These are phyloP conservation scores for Morpho achilles DNA, from an alignment of 2,888 invertebrate species.

Conservation along the genomic window DNA sequence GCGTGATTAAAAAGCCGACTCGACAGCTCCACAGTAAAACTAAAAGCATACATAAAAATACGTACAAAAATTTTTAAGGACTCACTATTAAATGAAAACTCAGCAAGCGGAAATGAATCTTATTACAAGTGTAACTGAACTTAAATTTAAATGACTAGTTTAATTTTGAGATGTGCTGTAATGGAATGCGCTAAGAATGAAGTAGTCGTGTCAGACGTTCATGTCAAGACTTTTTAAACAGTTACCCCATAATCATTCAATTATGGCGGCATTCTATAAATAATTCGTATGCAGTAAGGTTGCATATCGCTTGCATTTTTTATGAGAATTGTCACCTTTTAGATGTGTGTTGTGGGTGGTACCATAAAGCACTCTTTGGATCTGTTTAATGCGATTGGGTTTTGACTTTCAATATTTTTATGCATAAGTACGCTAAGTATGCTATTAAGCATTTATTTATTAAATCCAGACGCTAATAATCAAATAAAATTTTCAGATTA, in stretches of 20 bases:
- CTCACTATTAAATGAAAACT: conserved; percentile 2
- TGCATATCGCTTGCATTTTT: conserved; percentile 9
- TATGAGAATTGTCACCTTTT: conserved; percentile 14
- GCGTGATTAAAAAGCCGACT: conserved; percentile 21
- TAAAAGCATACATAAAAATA: conserved; percentile 16
- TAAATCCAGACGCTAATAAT: too few relatives aligned
- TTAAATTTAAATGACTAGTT: neutral
- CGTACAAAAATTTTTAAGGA: conserved; percentile 3
- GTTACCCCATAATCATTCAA: conserved; percentile 22
- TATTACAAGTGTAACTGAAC: neutral
- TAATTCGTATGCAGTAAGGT: conserved; percentile 6
- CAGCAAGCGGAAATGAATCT: conserved; percentile 3
- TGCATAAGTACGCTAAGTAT: neutral
- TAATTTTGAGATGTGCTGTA: conserved; percentile 5
- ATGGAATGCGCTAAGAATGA: conserved; percentile 2
- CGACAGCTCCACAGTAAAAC: conserved; percentile 24
- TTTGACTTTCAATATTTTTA: conserved; percentile 20
- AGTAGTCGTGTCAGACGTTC: conserved; percentile 20
- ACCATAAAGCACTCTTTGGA: conserved; percentile 11
- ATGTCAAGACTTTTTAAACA: conserved; percentile 20
- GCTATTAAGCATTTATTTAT: too few relatives aligned
- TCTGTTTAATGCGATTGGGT: conserved; percentile 25
- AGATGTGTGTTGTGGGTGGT: conserved; percentile 18
- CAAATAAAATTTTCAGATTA: too few relatives aligned
- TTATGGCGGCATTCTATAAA: conserved; percentile 18